Percentiles rank a stretch among this genome's conserved stretches.
These are phyloP conservation scores for Lophochroa leadbeateri DNA, from an alignment of 2,113 vertebrate species.

Conservation along the genomic window DNA sequence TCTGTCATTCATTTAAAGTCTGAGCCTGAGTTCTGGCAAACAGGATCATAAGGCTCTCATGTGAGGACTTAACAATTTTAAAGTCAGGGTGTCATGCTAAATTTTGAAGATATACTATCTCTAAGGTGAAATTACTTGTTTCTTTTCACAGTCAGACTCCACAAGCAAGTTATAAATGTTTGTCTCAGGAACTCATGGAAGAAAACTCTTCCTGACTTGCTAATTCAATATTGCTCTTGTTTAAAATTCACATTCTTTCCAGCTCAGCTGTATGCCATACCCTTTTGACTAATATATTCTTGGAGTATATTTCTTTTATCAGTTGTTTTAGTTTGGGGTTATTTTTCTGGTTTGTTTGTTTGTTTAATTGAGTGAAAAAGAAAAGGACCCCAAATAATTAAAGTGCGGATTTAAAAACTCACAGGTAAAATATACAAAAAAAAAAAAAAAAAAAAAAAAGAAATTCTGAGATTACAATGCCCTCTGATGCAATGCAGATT, in stretches of 20 bases:
- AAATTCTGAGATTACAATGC: background rate
- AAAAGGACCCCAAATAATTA: background rate
- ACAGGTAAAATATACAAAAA: background rate
- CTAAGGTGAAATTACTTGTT: background rate
- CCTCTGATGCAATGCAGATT: background rate
- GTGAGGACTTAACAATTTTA: background rate
- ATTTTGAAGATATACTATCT: background rate
- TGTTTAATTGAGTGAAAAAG: background rate
- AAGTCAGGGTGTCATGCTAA: background rate
- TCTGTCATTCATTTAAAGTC: background rate
- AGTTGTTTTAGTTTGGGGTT: background rate
- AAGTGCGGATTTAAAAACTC: background rate
- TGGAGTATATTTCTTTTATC: background rate
- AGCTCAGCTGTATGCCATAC: background rate
- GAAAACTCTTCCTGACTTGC: background rate
- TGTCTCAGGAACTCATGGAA: background rate
- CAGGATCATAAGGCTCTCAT: background rate
- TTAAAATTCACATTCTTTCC: background rate
- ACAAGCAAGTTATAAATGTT: background rate
- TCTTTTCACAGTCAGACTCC: background rate
- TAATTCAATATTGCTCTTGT: background rate
- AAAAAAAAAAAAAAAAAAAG: background rate
- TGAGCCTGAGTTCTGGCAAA: background rate
- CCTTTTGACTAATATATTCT: background rate
- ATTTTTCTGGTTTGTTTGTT: rapidly evolving